Evolutionary conservation across 2,888 invertebrate genomes (phyloP), one percentile per base, ranked within the genome.

Genomic region (Flexamia atlantica): DNA sequence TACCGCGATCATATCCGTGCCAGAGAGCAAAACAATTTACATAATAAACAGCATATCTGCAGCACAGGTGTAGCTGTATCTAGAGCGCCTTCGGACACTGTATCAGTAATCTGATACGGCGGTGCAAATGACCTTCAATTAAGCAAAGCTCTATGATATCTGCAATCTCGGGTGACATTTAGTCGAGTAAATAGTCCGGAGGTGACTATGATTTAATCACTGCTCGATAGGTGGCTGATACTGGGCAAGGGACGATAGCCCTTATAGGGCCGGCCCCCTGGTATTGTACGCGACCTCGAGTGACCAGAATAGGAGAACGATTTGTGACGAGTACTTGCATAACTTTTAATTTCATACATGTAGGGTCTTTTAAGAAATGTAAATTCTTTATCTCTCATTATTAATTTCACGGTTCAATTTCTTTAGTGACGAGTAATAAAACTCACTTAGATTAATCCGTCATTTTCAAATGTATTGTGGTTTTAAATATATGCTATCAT

Each of bases 171-270:
- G 9, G 17, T 76, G 74, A 76, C 74, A 46, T 76, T 76, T 76
- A 76, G 46, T 46, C 74, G 28, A 40, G 74, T 76, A 76, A 76
- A 76, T 76, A 76, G 74, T 76, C 25, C 74, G 28, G 25, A 20
- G 28, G 40, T 40, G 40, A 28, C 40, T 76, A 76, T 76, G 46
- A 76, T 76, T 46, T 76, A 76, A 76, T 76, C 74, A 76, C 9
- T 3, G 70, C 50, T 23, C 5, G 40, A 40, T 72, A 42, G 20
- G 42, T 25, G 5, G 32, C 20, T 28, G 64, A 64, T 64, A 64
- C 10, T 23, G 64, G 30, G 64, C 17, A 25, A 30, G 7, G 14
- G 57, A 50, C 4, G 64, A 64, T 64, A 64, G 64, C 5, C 64
- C 64, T 12, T 64, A 64, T 9, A 28, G 64, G 64, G 64, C 14